phyloP scores from a whole-genome alignment of 2,113 vertebrate genomes.

The Microcebus ravelobensis region DNA sequence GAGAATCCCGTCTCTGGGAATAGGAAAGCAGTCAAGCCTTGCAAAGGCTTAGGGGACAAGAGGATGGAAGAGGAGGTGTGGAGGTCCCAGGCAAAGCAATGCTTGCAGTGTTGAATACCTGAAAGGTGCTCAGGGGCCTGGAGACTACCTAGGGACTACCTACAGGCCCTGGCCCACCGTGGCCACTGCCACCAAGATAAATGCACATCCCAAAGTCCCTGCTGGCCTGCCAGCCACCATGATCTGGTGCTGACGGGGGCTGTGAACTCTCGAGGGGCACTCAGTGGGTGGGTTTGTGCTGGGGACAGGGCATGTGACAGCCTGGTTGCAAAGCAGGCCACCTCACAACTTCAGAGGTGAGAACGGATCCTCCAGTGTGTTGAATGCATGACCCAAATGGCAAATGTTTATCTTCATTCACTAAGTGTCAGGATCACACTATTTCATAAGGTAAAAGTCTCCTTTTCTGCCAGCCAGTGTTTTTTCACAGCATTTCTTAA shows the following conservation, averaged over 20 bases:
- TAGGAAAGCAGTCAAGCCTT: background rate
- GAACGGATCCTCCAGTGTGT: too few species aligned
- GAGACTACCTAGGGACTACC: too few species aligned
- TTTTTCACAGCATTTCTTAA: background rate
- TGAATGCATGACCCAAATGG: fast-evolving
- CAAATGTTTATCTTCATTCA: background rate
- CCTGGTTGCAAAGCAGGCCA: background rate
- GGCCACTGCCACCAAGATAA: background rate
- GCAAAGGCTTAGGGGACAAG: background rate
- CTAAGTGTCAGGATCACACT: background rate
- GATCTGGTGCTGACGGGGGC: background rate
- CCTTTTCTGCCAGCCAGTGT: background rate
- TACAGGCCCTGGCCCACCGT: background rate
- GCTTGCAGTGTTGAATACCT: too few species aligned
- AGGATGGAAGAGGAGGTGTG: background rate
- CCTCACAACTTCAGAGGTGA: background rate
- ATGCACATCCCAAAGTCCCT: background rate
- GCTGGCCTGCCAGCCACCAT: background rate
- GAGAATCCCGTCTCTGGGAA: background rate
- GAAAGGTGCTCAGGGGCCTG: background rate
- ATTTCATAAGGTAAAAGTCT: background rate
- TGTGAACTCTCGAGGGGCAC: background rate
- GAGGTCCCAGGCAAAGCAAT: background rate
- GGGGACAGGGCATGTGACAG: fast-evolving
- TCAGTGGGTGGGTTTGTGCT: background rate